phyloP scores from a whole-genome alignment of 2,888 invertebrate species.

The Molanna angustata region DNA sequence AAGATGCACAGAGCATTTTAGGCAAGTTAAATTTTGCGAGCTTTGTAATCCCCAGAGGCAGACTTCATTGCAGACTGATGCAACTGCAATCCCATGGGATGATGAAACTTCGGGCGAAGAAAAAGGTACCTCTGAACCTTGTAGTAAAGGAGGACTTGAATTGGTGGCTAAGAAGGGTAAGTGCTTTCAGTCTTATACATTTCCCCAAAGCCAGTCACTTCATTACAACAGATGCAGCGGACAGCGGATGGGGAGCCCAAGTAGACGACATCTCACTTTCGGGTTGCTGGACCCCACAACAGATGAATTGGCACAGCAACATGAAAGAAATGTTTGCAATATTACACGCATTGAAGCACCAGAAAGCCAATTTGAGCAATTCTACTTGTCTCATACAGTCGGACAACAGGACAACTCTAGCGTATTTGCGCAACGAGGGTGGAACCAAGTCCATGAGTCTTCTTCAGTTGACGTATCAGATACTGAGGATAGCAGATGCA shows the following conservation, averaged over 20 bases:
- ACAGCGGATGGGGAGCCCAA: neutral
- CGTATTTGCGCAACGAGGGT: conserved; percentile 35
- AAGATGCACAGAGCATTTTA: conserved; percentile 2
- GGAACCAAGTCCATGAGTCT: conserved; percentile 33
- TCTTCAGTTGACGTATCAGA: conserved; percentile 8
- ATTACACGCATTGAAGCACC: conserved; percentile 1
- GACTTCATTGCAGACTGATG: conserved; percentile 5
- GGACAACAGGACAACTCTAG: conserved; percentile 34
- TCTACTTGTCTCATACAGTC: conserved; percentile 31
- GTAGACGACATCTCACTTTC: neutral
- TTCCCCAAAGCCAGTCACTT: neutral
- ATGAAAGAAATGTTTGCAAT: conserved; percentile 6
- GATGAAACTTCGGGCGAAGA: neutral
- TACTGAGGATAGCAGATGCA: conserved; percentile 22
- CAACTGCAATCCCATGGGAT: neutral
- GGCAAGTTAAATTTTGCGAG: conserved; percentile 1
- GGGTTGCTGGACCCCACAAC: neutral
- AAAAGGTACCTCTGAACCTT: neutral
- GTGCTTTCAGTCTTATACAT: neutral
- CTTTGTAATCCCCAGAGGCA: conserved; percentile 4
- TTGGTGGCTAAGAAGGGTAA: conserved; percentile 3
- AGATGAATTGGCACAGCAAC: conserved; percentile 2
- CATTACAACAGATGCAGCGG: conserved; percentile 7
- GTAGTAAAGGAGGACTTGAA: neutral
- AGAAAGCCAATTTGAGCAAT: conserved; percentile 3